phyloP scores from a whole-genome alignment of 2,113 vertebrate genomes.

The Polyodon spathula region DNA sequence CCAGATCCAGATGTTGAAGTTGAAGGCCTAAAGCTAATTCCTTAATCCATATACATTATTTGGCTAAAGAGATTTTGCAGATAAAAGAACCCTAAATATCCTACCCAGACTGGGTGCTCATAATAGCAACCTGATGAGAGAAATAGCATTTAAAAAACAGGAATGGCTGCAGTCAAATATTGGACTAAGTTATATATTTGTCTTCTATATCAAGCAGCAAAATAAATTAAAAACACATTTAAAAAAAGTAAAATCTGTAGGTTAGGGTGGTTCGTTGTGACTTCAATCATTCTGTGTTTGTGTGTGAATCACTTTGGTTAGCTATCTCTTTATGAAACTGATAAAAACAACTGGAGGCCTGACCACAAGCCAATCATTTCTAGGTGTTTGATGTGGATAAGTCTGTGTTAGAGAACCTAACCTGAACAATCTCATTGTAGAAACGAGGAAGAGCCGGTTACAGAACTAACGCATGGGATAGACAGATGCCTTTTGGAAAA shows the following conservation, averaged over 20 bases:
- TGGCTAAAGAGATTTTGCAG: not conserved
- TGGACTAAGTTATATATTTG: no score
- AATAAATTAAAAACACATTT: no score
- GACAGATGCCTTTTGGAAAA: constrained; percentile 1
- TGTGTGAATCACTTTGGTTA: no score
- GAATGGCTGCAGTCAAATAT: no score
- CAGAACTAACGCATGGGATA: not conserved
- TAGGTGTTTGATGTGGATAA: not conserved
- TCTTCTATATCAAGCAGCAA: no score
- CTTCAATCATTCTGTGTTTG: no score
- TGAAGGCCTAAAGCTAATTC: constrained; percentile 1
- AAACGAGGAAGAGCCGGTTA: not conserved
- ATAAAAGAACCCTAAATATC: no score
- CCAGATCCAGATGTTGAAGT: not conserved
- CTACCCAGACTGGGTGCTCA: no score
- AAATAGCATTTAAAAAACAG: no score
- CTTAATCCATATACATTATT: not conserved
- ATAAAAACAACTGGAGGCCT: not conserved
- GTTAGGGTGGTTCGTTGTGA: no score
- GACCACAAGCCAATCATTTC: not conserved
- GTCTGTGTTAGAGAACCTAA: not conserved
- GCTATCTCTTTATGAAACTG: not conserved
- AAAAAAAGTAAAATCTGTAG: no score
- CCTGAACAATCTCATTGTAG: constrained; percentile 6
- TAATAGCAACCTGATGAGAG: no score